Evolutionary conservation across 2,888 invertebrate species (phyloP), one percentile per base, ranked within the genome.

Genomic region (Lysandra coridon): DNA sequence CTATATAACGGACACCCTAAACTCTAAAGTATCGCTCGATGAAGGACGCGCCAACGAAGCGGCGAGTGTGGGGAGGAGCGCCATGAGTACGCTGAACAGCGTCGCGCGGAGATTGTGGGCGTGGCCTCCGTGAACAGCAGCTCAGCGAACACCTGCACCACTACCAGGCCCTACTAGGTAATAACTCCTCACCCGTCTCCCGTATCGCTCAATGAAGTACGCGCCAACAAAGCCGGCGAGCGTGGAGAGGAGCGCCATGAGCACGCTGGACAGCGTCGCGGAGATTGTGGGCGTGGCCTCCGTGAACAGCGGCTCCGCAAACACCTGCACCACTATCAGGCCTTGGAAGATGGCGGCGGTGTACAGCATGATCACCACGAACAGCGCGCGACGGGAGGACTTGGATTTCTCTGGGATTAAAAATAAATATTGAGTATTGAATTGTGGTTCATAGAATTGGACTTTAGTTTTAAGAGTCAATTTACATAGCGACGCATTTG

Each of bases 101-200:
- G 88, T 90, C 0, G 92, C 80, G 0, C 80, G 0, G 92, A 90
- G 82, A 90, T 86, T 44, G 79, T 84, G 0, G 92, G 92, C 0
- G 91, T 84, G 0, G 91, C 91, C 78, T 89, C 87, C 0, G 23
- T 23, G 23, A 23, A 23, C 23, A 23, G 23, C 23, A 23, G 23
- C 23, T 23, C 23, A 23, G 92, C 90, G 81, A 91, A 93, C 23
- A 92, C 92, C 81, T 91, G 90, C 1, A 92, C 83, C 0, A 88
- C 88, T 0, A 90, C 84, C 0, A 92, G 80, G 0, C 93, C 93
- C 87, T 93, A 91, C 83, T 90, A 91, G n/a, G 90, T 86, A 78
- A 57, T 37, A n/a, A 73, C 53, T 12, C 14, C 86, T 87, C 76
- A 92, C 93, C 86, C 89, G 85, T 85, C 93, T 85, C 7, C 93